phyloP scores from a whole-genome alignment of 1,140 invertebrate species.

The Diachasma alloeum region DNA sequence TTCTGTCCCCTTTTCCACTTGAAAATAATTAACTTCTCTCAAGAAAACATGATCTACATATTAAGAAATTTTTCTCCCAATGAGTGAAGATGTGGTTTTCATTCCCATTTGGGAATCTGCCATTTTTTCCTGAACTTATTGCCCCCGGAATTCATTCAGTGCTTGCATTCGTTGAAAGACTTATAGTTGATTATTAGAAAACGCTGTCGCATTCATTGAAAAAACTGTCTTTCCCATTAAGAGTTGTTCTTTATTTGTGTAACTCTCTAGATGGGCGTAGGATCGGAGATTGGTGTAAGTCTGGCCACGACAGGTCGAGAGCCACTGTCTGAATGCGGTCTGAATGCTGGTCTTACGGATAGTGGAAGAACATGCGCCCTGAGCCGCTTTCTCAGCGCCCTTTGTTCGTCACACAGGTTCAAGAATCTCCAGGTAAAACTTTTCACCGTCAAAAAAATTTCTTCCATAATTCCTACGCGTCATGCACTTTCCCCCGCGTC shows the following conservation, averaged over 20 bases:
- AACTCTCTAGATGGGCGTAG: conserved; percentile 45
- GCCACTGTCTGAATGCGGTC: conserved; percentile 29
- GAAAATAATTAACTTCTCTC: too few species aligned
- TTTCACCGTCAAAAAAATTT: not conserved
- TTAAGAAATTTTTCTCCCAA: too few species aligned
- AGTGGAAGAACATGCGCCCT: conserved; percentile 48
- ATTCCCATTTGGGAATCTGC: too few species aligned
- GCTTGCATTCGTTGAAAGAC: too few species aligned
- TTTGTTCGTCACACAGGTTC: conserved; percentile 72
- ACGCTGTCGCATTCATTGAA: too few species aligned
- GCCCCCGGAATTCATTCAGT: too few species aligned
- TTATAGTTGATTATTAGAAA: too few species aligned
- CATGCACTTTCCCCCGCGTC: not conserved
- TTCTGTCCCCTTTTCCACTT: too few species aligned
- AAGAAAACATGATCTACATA: too few species aligned
- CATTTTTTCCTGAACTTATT: too few species aligned
- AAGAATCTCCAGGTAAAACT: conserved; percentile 71
- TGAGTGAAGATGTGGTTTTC: too few species aligned
- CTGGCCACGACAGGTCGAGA: conserved; percentile 37
- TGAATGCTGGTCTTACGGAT: conserved; percentile 38
- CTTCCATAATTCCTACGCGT: not conserved
- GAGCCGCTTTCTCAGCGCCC: conserved; percentile 53
- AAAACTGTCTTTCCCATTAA: too few species aligned
- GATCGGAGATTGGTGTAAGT: conserved; percentile 46
- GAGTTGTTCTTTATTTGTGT: not conserved